Conservation (phyloP, 2,888 invertebrate species). For the Neoscelio sp. region DNA sequence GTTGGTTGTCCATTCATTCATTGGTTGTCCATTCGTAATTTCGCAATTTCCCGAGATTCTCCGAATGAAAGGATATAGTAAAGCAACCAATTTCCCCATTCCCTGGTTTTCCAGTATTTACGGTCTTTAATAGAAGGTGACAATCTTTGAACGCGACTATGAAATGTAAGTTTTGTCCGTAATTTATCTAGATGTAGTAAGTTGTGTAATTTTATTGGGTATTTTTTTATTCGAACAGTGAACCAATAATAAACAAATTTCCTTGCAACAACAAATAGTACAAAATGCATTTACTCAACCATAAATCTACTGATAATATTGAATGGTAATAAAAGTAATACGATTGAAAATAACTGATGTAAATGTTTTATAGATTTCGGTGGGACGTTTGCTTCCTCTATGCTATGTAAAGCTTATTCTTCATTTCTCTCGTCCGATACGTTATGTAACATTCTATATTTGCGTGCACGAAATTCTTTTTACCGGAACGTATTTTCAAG, state of each 20-base stretch:
- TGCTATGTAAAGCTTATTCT: background rate
- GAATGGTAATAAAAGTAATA: slow-evolving; percentile 41
- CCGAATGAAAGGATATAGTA: slow-evolving; percentile 47
- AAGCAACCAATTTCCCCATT: slow-evolving; percentile 39
- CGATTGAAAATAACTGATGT: slow-evolving; percentile 14
- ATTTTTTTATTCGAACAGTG: background rate
- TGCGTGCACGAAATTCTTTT: background rate
- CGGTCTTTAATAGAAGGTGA: slow-evolving; percentile 11
- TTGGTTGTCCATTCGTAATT: too few relatives aligned
- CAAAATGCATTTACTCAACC: slow-evolving; percentile 54
- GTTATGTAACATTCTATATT: slow-evolving; percentile 1
- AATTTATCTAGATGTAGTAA: slow-evolving; percentile 4
- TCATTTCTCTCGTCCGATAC: background rate
- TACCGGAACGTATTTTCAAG: slow-evolving; percentile 10
- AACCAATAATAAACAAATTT: slow-evolving; percentile 52
- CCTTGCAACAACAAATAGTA: slow-evolving; percentile 28
- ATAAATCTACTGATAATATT: slow-evolving; percentile 51
- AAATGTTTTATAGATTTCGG: slow-evolving; percentile 12
- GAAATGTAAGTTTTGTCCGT: slow-evolving; percentile 10
- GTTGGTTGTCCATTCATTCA: too few relatives aligned
- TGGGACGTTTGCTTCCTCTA: background rate
- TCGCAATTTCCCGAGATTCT: too few relatives aligned
- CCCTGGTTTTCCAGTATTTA: slow-evolving; percentile 37
- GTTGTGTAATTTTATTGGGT: background rate
- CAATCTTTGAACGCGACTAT: slow-evolving; percentile 37